These are phyloP conservation scores for Serrognathus titanus DNA, from an alignment of 2,888 invertebrate genomes.

Conservation along the genomic window DNA sequence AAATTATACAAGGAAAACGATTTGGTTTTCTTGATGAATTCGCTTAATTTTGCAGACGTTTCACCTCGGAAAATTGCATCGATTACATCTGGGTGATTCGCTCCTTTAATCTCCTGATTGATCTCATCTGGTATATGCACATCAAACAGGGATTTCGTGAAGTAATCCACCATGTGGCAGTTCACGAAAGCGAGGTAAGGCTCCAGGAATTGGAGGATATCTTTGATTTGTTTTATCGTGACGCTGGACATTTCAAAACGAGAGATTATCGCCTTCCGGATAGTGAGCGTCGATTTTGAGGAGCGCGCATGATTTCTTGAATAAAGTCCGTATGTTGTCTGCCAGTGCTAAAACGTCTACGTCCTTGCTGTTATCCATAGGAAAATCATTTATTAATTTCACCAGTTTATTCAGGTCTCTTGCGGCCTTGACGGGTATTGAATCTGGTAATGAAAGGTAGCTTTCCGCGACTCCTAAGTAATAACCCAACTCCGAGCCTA, in stretches of 20 bases:
- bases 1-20: slow-evolving; percentile 34
- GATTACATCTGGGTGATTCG: slow-evolving; percentile 49
- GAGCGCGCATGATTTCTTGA: slow-evolving; percentile 65
- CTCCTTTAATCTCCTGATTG: slow-evolving; percentile 50
- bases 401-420: slow-evolving; percentile 57
- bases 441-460: slow-evolving; percentile 31
- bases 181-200: slow-evolving; percentile 63
- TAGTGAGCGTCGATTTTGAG: slow-evolving; percentile 57
- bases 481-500: slow-evolving; percentile 75
- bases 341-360: slow-evolving; percentile 62
- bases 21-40: slow-evolving; percentile 34
- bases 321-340: slow-evolving; percentile 64
- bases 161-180: slow-evolving; percentile 74
- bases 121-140: slow-evolving; percentile 57
- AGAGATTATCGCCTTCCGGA: slow-evolving; percentile 57
- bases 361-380: slow-evolving; percentile 64
- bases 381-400: slow-evolving; percentile 61
- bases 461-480: slow-evolving; percentile 61
- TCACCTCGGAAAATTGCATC: slow-evolving; percentile 52
- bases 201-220: slow-evolving; percentile 55
- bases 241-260: slow-evolving; percentile 51
- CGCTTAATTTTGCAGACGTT: slow-evolving; percentile 29
- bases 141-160: slow-evolving; percentile 65
- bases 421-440: slow-evolving; percentile 53
- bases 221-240: slow-evolving; percentile 50